phyloP scores from a whole-genome alignment of 2,113 vertebrate species.

The Oryzias curvinotus region DNA sequence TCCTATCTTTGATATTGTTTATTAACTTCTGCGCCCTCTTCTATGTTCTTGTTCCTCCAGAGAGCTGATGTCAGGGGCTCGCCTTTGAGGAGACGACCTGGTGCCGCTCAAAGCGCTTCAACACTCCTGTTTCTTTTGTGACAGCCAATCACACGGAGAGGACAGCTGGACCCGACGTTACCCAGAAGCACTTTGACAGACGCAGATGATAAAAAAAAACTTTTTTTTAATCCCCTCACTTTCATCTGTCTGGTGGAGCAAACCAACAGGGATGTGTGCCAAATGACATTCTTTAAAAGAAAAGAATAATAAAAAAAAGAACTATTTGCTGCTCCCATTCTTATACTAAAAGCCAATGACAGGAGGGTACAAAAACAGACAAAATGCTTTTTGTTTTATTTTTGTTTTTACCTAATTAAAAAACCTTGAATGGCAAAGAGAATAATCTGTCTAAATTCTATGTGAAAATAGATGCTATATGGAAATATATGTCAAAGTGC shows the following conservation, averaged over 20 bases:
- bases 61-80: slow-evolving; percentile 72
- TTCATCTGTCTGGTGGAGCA: slow-evolving; percentile 54
- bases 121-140: slow-evolving; percentile 28
- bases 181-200: slow-evolving; percentile 63
- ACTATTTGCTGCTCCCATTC: slow-evolving; percentile 62
- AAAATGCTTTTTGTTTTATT: slow-evolving; percentile 13
- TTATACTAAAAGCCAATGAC: slow-evolving; percentile 56
- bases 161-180: slow-evolving; percentile 39
- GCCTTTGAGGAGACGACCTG: slow-evolving; percentile 53
- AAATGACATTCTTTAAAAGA: slow-evolving; percentile 46
- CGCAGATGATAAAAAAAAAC: slow-evolving; percentile 35
- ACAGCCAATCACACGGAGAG: slow-evolving; percentile 31
- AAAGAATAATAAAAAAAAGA: slow-evolving; percentile 10
- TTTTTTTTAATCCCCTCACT: slow-evolving; percentile 14
- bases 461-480: slow-evolving; percentile 38
- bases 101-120: slow-evolving; percentile 32
- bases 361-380: slow-evolving; percentile 45
- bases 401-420: slow-evolving; percentile 6
- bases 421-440: slow-evolving; percentile 22
- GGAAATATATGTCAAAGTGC: slow-evolving; percentile 66
- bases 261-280: slow-evolving; percentile 62
- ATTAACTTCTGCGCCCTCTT: slow-evolving; percentile 20
- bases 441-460: slow-evolving; percentile 26
- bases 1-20: slow-evolving; percentile 44
- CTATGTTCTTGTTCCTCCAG: slow-evolving; percentile 45